Base-by-base conservation (phyloP, 2,888 invertebrate species). In the Conistra vaccinii region DNA sequence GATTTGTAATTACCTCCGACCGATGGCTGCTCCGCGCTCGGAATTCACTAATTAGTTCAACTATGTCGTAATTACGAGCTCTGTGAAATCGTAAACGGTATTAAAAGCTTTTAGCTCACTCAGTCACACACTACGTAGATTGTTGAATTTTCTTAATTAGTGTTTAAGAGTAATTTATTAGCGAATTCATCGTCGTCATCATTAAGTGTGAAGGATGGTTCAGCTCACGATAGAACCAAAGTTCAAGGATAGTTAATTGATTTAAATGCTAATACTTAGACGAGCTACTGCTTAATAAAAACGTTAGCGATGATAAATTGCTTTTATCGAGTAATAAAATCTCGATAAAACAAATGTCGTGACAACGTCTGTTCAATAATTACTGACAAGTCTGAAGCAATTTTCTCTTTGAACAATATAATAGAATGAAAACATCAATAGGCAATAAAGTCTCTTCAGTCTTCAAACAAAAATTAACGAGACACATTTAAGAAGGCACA, bases 1-100 rank as follows among this genome's bases (percentile, higher is more conserved):
- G 91, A 91, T 93, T 92, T 89, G 90, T 94, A 94, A 95, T 95
- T 94, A 93, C 92, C 93, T 90, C 91, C 92, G 87, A 88, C 88
- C 88, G 87, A 89, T 87, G 81, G 85, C 84, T 87, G 88, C 81
- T 81, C 80, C 82, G 82, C 82, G 85, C 84, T 78, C 76, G 88
- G 88, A 87, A 87, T 87, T 88, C 88, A 88, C 87, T 87, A 90
- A 91, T 94, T 92, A 93, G 91, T 91, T 91, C 90, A 90, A 92
- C 92, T 91, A 91, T 92, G 91, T 89, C 90, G 90, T 92, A 91
- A 93, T 93, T 93, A 92, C 91, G 90, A 92, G 91, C 90, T 89
- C 90, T 89, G 86, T 87, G 87, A 87, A 91, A 90, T 91, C 88
- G 90, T 90, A 90, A 91, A 89, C 89, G 90, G 85, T 87, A 89